Conservation (phyloP, 2,113 vertebrate species). For the Potamarius usumacintae region DNA sequence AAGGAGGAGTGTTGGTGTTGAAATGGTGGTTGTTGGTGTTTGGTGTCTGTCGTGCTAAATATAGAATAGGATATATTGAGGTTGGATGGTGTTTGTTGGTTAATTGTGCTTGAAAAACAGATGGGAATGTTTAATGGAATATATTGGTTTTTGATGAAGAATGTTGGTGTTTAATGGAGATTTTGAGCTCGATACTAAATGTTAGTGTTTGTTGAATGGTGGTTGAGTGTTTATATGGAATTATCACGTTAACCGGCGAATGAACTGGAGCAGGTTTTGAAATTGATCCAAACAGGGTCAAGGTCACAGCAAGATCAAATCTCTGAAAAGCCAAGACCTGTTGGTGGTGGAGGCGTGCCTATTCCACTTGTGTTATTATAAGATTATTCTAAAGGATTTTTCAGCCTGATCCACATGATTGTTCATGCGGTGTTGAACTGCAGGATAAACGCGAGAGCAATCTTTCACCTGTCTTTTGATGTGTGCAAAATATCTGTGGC, state of each 20-base stretch:
- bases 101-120: background rate
- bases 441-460: conserved; percentile 29
- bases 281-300: background rate
- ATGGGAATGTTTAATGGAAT: background rate
- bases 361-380: background rate
- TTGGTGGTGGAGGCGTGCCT: background rate
- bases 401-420: background rate
- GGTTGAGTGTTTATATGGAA: background rate
- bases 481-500: conserved; percentile 60
- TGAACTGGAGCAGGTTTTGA: background rate
- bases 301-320: background rate
- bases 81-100: background rate
- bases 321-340: background rate
- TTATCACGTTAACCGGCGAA: background rate
- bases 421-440: background rate
- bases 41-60: too few species aligned
- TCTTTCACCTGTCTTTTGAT: conserved; percentile 57
- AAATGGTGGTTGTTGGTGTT: background rate
- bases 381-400: background rate
- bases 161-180: background rate
- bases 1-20: background rate
- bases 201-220: background rate
- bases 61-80: too few species aligned
- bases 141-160: background rate
- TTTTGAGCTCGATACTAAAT: background rate